A percentile compares a stretch with the other conserved stretches of the same genome.
These are phyloP conservation scores for Notechis scutatus DNA, from an alignment of 2,113 vertebrate genomes.

Conservation along the genomic window DNA sequence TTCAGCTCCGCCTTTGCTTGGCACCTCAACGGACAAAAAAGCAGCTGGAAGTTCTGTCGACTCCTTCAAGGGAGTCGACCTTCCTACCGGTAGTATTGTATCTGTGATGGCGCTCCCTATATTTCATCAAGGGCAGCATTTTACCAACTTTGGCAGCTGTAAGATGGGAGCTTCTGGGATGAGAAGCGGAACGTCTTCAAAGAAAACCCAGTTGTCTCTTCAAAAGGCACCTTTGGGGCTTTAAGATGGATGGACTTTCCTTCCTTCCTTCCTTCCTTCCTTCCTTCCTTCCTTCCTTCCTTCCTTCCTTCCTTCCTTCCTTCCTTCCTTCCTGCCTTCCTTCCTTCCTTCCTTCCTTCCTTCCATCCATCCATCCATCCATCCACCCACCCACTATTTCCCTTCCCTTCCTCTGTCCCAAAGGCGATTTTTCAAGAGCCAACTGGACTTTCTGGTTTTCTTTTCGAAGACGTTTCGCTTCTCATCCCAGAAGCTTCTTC, in stretches of 20 bases:
- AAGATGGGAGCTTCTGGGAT: background rate
- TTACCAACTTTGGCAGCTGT: background rate
- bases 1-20: too few species aligned
- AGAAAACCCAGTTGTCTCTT: background rate
- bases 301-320: too few species aligned
- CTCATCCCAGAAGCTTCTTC: too few species aligned
- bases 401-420: background rate
- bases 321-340: too few species aligned
- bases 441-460: too few species aligned
- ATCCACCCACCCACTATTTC: background rate
- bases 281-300: too few species aligned
- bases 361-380: too few species aligned
- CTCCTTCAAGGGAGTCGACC: background rate
- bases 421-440: too few species aligned
- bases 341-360: too few species aligned
- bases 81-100: background rate
- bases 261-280: too few species aligned
- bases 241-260: background rate
- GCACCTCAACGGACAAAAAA: too few species aligned
- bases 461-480: too few species aligned
- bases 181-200: background rate
- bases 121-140: background rate
- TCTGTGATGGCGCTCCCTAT: background rate
- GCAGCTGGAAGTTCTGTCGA: background rate
- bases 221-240: background rate